Evolutionary conservation across 2,888 invertebrate species (phyloP).

Genomic region (Amblyteles armatorius): DNA sequence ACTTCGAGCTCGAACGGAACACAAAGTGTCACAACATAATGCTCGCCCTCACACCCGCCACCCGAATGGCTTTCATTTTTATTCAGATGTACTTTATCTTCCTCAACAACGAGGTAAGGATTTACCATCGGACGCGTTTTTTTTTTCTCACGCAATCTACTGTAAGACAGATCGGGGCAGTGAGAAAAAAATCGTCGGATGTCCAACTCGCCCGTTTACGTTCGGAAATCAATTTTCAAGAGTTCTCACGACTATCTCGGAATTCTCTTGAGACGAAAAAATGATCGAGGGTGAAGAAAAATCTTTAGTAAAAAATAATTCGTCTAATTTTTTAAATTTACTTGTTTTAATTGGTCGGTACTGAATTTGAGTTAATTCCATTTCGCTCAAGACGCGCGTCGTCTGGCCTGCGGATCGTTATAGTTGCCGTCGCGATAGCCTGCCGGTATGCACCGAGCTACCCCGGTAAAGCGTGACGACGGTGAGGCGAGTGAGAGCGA

Average conservation of each 20-base stretch:
- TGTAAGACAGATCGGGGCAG: no score
- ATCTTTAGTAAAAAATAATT: no score
- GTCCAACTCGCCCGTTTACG: no score
- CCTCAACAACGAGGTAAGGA: conserved; percentile 95
- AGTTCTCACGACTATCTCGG: no score
- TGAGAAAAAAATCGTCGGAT: no score
- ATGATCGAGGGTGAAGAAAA: no score
- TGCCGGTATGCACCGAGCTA: conserved; percentile 29
- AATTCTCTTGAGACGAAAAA: no score
- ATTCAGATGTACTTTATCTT: conserved; percentile 99
- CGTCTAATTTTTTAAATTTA: neutral
- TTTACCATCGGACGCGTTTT: neutral
- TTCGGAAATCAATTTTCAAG: no score
- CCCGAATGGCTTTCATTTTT: conserved; percentile 98
- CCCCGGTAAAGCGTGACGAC: conserved; percentile 7
- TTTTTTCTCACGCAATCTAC: neutral
- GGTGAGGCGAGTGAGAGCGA: conserved; percentile 44
- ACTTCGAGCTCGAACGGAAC: conserved; percentile 96
- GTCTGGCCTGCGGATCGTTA: conserved; percentile 54
- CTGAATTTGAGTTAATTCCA: neutral
- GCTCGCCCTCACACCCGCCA: conserved; percentile 95
- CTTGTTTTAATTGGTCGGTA: neutral
- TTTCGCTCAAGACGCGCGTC: neutral
- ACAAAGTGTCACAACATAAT: conserved; percentile 97
- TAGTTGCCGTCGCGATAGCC: conserved; percentile 23